phyloP scores from a whole-genome alignment of 1,140 invertebrate species.

The Daktulosphaira vitifoliae region DNA sequence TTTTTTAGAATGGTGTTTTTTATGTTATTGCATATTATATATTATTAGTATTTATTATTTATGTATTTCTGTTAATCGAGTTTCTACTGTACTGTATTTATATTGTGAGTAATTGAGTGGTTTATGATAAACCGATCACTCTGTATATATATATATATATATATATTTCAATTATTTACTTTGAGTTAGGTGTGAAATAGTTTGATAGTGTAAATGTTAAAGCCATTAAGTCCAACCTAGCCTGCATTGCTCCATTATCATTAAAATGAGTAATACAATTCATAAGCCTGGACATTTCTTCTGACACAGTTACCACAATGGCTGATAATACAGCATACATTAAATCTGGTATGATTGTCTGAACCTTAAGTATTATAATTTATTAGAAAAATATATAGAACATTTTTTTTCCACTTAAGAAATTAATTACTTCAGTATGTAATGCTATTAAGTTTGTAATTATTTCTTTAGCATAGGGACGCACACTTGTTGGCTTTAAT shows the following conservation, averaged over 20 bases:
- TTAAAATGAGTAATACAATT: constrained; percentile 66
- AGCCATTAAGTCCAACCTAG: constrained; percentile 52
- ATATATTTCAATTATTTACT: too few species aligned
- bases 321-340: constrained; percentile 67
- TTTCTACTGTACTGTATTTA: too few species aligned
- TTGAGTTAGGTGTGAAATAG: constrained; percentile 50
- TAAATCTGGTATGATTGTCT: constrained; percentile 68
- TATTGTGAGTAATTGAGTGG: too few species aligned
- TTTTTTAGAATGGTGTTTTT: too few species aligned
- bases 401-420: not conserved
- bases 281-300: constrained; percentile 80
- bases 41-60: too few species aligned
- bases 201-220: constrained; percentile 48
- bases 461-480: constrained; percentile 87
- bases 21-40: too few species aligned
- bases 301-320: constrained; percentile 81
- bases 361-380: constrained; percentile 50
- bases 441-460: constrained; percentile 85
- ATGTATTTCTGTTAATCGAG: too few species aligned
- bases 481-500: constrained; percentile 61
- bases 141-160: too few species aligned
- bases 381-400: not conserved
- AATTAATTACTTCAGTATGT: constrained; percentile 70
- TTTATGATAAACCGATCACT: too few species aligned
- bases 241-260: constrained; percentile 58